These are phyloP conservation scores for Gobio gobio DNA, from an alignment of 2,113 vertebrate species.

Conservation along the genomic window DNA sequence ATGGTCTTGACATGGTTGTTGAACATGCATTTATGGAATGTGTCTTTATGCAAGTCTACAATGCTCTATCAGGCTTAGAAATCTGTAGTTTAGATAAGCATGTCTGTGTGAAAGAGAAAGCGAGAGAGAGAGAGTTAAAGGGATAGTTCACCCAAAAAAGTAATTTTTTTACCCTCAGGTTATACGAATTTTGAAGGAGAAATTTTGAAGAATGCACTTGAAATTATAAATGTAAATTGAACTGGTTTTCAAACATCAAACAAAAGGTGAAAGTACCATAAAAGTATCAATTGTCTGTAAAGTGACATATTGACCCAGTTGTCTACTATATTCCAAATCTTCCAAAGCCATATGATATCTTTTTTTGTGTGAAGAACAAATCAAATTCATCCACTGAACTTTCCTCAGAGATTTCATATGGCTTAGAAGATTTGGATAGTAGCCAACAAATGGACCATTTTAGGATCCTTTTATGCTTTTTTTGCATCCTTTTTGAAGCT, in stretches of 20 bases:
- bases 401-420: not conserved
- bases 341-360: not conserved
- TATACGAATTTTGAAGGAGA: not conserved
- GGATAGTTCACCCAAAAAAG: not conserved
- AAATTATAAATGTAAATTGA: no score
- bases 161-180: not conserved
- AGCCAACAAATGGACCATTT: not conserved
- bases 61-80: not conserved
- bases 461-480: not conserved
- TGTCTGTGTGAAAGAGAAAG: not conserved
- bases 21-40: slow-evolving; percentile 33
- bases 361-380: not conserved
- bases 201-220: no score
- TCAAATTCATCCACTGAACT: not conserved
- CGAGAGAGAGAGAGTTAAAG: not conserved
- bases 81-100: slow-evolving; percentile 39
- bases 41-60: slow-evolving; percentile 28
- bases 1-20: slow-evolving; percentile 28
- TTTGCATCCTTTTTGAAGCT: not conserved
- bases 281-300: no score
- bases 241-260: no score
- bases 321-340: not conserved
- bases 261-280: no score
- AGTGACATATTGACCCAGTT: not conserved
- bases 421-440: not conserved